Conservation (phyloP, 2,113 vertebrate species). For the Aramus guarauna region DNA sequence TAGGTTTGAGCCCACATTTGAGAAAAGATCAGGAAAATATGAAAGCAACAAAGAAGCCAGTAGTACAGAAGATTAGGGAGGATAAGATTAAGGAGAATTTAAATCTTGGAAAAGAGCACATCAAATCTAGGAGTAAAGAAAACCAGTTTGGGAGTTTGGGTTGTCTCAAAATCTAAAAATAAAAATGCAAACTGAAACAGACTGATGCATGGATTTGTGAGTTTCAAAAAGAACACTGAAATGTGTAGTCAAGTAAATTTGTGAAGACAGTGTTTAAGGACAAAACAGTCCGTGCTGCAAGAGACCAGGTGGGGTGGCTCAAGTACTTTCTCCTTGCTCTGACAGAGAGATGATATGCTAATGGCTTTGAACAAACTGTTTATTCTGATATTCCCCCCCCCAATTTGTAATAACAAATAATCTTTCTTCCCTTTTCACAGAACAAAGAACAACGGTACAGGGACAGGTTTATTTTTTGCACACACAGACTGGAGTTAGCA, state of each 20-base stretch:
- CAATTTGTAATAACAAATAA: neutral
- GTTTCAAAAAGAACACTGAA: neutral
- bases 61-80: slow-evolving; percentile 22
- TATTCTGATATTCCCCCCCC: neutral
- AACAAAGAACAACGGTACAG: slow-evolving; percentile 93
- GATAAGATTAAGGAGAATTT: slow-evolving; percentile 28
- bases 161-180: slow-evolving; percentile 9
- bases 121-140: slow-evolving; percentile 7
- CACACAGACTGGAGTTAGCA: slow-evolving; percentile 97
- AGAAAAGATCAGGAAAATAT: neutral
- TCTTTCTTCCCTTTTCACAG: slow-evolving; percentile 47
- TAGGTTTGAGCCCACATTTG: slow-evolving; percentile 39
- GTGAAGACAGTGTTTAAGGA: neutral
- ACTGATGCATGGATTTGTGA: neutral
- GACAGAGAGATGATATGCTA: neutral
- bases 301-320: neutral
- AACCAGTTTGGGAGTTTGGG: neutral
- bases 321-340: neutral
- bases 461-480: slow-evolving; percentile 97
- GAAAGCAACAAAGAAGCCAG: slow-evolving; percentile 19
- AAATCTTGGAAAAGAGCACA: neutral
- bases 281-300: neutral
- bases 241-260: neutral
- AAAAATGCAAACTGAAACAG: neutral
- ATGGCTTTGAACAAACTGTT: neutral